Evolutionary conservation across 2,113 vertebrate genomes (phyloP).

Genomic region (Vidua chalybeata): DNA sequence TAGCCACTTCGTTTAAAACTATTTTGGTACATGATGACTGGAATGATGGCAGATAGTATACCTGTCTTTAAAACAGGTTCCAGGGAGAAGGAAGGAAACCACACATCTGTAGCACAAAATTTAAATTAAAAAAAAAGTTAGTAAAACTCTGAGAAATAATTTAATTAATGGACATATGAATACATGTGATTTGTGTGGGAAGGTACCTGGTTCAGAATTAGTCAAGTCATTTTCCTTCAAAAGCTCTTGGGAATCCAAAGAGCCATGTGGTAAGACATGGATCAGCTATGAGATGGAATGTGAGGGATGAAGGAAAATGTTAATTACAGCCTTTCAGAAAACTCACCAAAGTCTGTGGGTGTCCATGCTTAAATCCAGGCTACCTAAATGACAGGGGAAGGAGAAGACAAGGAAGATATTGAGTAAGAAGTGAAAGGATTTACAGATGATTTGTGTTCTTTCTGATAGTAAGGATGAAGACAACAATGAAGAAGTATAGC

Average conservation of each 20-base stretch:
- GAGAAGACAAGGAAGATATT: background rate
- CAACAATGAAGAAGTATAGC: background rate
- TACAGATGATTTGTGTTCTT: background rate
- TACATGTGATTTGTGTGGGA: background rate
- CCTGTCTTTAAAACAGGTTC: background rate
- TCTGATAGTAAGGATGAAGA: background rate
- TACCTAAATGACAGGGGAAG: background rate
- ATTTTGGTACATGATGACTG: background rate
- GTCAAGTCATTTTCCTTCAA: background rate
- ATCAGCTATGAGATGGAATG: background rate
- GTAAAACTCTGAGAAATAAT: background rate
- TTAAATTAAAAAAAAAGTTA: background rate
- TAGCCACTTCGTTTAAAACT: background rate
- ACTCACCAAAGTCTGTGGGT: background rate
- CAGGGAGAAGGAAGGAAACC: background rate
- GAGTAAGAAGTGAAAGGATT: background rate
- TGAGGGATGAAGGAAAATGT: background rate
- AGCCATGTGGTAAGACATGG: background rate
- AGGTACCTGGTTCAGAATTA: background rate
- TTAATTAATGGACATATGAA: background rate
- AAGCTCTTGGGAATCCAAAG: background rate
- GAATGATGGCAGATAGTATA: rapidly evolving
- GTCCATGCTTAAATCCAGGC: background rate
- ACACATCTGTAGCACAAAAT: background rate
- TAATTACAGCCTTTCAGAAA: background rate